These are phyloP conservation scores for Cantharis lateralis DNA, from an alignment of 2,888 invertebrate species.

Conservation along the genomic window DNA sequence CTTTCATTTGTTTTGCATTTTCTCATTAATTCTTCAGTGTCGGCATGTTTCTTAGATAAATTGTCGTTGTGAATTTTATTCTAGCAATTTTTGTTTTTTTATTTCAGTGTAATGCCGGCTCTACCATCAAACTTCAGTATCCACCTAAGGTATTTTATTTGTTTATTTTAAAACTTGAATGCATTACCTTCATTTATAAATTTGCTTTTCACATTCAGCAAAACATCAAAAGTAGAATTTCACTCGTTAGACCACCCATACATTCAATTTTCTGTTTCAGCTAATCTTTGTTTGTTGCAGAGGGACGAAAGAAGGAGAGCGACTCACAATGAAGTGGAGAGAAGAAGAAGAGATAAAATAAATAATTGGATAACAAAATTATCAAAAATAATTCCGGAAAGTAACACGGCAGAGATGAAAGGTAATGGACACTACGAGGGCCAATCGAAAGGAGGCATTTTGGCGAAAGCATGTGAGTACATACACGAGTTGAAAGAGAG, in stretches of 20 bases:
- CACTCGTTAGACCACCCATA: neutral
- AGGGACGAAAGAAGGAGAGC: conserved; percentile 88
- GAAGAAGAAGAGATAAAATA: conserved; percentile 91
- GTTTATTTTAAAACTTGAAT: neutral
- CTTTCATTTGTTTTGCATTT: neutral
- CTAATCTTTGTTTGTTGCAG: conserved; percentile 53
- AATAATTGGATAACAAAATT: conserved; percentile 95
- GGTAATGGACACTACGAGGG: conserved; percentile 66
- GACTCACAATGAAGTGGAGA: conserved; percentile 95
- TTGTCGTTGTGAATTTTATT: neutral
- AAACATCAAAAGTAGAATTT: neutral
- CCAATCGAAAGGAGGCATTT: conserved; percentile 92
- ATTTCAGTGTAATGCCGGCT: conserved; percentile 6
- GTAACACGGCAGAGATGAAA: conserved; percentile 59
- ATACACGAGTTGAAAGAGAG: conserved; percentile 82
- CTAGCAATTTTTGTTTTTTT: neutral
- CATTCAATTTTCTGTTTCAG: neutral
- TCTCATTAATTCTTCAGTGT: neutral
- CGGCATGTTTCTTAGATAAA: neutral
- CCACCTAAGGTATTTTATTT: neutral
- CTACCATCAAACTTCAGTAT: neutral
- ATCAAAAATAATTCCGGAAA: conserved; percentile 85
- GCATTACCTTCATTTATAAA: neutral
- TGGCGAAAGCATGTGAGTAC: conserved; percentile 95
- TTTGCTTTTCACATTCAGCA: neutral